A percentile compares a stretch with the other conserved stretches of the same genome.
phyloP scores from a whole-genome alignment of 2,113 vertebrate species.

The Caloenas nicobarica region DNA sequence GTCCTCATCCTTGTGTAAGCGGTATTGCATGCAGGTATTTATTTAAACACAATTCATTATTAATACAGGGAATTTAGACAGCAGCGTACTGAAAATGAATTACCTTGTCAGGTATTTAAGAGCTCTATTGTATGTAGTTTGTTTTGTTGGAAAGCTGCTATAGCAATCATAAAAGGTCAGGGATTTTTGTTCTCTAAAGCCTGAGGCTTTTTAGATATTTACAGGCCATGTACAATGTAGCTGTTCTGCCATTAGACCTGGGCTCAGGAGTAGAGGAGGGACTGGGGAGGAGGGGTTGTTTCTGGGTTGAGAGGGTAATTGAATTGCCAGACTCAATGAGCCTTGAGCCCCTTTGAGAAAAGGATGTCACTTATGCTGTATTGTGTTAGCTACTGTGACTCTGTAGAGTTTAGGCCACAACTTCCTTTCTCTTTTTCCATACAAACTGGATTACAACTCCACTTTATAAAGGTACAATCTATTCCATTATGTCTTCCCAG shows the following conservation, averaged over 20 bases:
- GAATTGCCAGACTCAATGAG: conserved; percentile 70
- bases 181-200: conserved; percentile 63
- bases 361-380: conserved; percentile 50
- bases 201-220: conserved; percentile 67
- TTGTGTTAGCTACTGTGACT: conserved; percentile 59
- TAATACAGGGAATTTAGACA: conserved; percentile 29
- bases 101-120: conserved; percentile 57
- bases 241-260: conserved; percentile 33
- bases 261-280: conserved; percentile 16
- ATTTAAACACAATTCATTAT: conserved; percentile 50
- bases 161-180: conserved; percentile 68
- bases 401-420: conserved; percentile 56
- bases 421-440: conserved; percentile 65
- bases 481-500: conserved; percentile 51
- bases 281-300: conserved; percentile 14
- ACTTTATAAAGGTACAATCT: conserved; percentile 57
- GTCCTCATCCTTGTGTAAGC: neutral
- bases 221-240: conserved; percentile 30
- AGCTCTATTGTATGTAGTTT: conserved; percentile 21
- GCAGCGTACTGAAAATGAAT: conserved; percentile 5
- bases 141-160: conserved; percentile 39
- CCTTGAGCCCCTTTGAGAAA: conserved; percentile 60
- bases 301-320: conserved; percentile 74
- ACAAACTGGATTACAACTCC: conserved; percentile 68
- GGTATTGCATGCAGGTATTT: neutral